Percentiles rank a stretch among this genome's conserved stretches.
Conservation (phyloP, 2,797 vertebrate species). For the Halcyon leucocephala region DNA sequence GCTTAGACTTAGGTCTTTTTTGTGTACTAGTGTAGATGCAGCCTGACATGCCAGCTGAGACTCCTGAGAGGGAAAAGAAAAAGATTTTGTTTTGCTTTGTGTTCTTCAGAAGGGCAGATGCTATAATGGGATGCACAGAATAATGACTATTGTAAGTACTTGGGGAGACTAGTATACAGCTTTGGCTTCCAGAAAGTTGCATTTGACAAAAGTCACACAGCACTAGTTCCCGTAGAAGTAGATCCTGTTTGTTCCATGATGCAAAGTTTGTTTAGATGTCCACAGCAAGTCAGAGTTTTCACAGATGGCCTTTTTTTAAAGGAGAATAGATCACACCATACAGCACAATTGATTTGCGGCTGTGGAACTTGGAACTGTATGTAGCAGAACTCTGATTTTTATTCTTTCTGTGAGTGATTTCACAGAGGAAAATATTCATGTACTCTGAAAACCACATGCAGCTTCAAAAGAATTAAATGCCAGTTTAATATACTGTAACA, state of each 20-base stretch:
- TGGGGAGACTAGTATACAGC: not conserved
- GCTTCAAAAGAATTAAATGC: not conserved
- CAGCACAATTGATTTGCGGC: constrained; percentile 33
- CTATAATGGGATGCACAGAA: not conserved
- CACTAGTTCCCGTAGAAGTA: not conserved
- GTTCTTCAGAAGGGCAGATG: not conserved
- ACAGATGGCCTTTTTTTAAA: constrained; percentile 33
- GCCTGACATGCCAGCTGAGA: not conserved
- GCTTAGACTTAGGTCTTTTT: not conserved
- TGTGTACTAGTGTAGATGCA: not conserved
- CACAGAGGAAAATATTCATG: not conserved
- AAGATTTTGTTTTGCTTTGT: not conserved
- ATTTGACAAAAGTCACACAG: not conserved
- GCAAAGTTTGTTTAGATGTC: not conserved
- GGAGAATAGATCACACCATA: not conserved
- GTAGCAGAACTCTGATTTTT: not conserved
- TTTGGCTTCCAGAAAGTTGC: not conserved
- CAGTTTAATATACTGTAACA: not conserved
- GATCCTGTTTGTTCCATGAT: not conserved
- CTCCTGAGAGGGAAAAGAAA: not conserved
- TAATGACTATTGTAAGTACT: not conserved
- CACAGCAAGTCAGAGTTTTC: not conserved
- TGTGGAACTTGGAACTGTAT: constrained; percentile 21
- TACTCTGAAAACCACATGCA: not conserved
- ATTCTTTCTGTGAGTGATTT: not conserved